Evolutionary conservation across 2,113 vertebrate genomes (phyloP).

Genomic region (Phocoena phocoena): DNA sequence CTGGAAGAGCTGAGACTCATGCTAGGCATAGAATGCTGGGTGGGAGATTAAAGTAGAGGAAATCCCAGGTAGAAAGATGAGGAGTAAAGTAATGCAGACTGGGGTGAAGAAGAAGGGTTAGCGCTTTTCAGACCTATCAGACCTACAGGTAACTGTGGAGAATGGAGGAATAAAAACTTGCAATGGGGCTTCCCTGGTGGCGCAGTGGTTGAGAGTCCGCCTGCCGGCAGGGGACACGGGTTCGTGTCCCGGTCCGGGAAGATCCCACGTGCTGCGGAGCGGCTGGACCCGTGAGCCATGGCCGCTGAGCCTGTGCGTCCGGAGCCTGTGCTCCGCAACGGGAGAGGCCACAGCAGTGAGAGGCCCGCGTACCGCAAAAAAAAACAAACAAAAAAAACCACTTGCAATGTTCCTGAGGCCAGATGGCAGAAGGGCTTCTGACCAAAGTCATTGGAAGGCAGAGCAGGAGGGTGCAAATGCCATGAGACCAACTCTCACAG

Average conservation of each 20-base stretch:
- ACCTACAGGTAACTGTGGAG: not conserved
- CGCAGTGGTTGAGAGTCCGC: too few relatives aligned
- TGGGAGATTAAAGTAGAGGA: not conserved
- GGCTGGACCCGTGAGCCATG: too few relatives aligned
- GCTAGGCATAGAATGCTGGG: not conserved
- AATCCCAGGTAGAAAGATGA: not conserved
- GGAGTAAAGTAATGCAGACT: not conserved
- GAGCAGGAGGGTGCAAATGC: not conserved
- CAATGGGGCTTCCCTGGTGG: not conserved
- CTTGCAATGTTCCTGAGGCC: not conserved
- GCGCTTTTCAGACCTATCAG: not conserved
- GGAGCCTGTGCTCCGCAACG: too few relatives aligned
- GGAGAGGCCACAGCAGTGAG: too few relatives aligned
- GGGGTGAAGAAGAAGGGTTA: not conserved
- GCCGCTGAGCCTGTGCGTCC: accelerated
- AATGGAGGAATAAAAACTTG: not conserved
- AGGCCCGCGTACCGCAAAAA: too few relatives aligned
- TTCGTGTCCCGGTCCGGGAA: too few relatives aligned
- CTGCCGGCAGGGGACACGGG: accelerated
- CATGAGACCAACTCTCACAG: not conserved
- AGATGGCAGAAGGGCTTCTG: not conserved
- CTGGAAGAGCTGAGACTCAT: not conserved
- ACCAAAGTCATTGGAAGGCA: not conserved
- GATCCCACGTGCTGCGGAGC: too few relatives aligned
- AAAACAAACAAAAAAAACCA: not conserved